Base-by-base conservation (phyloP, 2,888 invertebrate species). In the Siphlonurus alternatus region DNA sequence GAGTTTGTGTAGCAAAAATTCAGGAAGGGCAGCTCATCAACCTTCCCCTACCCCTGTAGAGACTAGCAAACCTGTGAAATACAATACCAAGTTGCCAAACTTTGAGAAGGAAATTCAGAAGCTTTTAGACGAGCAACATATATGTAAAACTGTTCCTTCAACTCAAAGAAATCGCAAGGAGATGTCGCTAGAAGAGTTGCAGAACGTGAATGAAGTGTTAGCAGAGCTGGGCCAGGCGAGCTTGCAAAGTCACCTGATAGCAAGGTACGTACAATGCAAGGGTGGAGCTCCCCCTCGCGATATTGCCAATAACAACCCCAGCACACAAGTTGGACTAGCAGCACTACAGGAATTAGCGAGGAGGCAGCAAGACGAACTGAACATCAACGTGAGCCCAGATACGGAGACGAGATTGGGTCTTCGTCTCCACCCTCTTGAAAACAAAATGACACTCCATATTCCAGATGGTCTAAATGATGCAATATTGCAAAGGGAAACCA, bases 41-140 rank as follows among this genome's bases (percentile, higher is more conserved):
- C 20, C 19, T 24, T 63, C 61, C n/a, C 65, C 25, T 22, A 64
- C 64, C 24, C 54, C 56, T 24, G 25, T 18, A 59, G 24, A 24
- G 23, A 38, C 5, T 38, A 38, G 38, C 15, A 15, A 5, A 10
- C 62, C 67, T 18, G 38, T 15, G 5, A 38, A 38, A 38, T 38
- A 38, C 15, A 38, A 38, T 38, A 38, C 5, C 15, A 56, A 56
- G 20, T 20, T 56, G 7, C 72, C 72, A 63, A 88, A 88, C 23
- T 89, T 89, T 73, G 89, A 89, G 77, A 81, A 87, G 71, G 88
- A 89, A 74, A 85, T 89, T 69, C 87, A 88, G 75, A 84, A 88
- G 74, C 80, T 89, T 70, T 78, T 88, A 68, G 88, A 87, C 70
- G 87, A 88, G 72, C 85, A 85, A 73, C 83, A 82, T 74, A 18